phyloP scores from a whole-genome alignment of 2,888 invertebrate species.

The Leptinotarsa peninsularis region DNA sequence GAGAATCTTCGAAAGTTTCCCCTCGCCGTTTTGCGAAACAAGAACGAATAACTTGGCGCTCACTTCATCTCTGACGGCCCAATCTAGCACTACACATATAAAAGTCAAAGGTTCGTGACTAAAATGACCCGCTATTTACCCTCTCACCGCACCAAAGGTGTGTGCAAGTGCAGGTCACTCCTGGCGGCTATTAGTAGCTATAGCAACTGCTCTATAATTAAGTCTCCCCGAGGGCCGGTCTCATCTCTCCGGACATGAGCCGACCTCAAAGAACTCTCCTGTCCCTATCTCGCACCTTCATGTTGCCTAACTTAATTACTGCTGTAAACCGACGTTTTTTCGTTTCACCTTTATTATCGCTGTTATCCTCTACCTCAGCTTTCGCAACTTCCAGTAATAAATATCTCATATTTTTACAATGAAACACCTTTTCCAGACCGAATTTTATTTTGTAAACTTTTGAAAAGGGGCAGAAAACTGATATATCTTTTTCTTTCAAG shows the following conservation, averaged over 20 bases:
- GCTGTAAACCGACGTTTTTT: slow-evolving; percentile 42
- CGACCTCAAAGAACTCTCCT: slow-evolving; percentile 57
- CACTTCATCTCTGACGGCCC: slow-evolving; percentile 1
- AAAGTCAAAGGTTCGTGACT: slow-evolving; percentile 32
- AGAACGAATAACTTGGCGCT: neutral
- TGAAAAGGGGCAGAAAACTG: too few species aligned
- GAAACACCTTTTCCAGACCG: neutral
- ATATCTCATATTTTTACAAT: neutral
- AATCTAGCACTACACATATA: slow-evolving; percentile 21
- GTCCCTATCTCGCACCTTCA: slow-evolving; percentile 56
- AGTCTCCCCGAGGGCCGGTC: slow-evolving; percentile 52
- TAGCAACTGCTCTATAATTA: slow-evolving; percentile 62
- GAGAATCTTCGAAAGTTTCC: neutral
- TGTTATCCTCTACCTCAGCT: slow-evolving; percentile 54
- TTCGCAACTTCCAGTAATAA: slow-evolving; percentile 14
- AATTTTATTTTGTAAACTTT: neutral
- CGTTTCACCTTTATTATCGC: slow-evolving; percentile 55
- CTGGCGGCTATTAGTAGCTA: slow-evolving; percentile 60
- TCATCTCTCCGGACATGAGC: slow-evolving; percentile 53
- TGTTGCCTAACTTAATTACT: slow-evolving; percentile 54
- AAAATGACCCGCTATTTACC: slow-evolving; percentile 47
- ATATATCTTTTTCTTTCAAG: neutral
- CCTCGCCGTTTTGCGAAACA: neutral
- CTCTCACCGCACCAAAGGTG: slow-evolving; percentile 49
- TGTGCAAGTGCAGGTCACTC: slow-evolving; percentile 56